Evolutionary conservation across 2,113 vertebrate genomes (phyloP).

Genomic region (Emydura subglobosa): DNA sequence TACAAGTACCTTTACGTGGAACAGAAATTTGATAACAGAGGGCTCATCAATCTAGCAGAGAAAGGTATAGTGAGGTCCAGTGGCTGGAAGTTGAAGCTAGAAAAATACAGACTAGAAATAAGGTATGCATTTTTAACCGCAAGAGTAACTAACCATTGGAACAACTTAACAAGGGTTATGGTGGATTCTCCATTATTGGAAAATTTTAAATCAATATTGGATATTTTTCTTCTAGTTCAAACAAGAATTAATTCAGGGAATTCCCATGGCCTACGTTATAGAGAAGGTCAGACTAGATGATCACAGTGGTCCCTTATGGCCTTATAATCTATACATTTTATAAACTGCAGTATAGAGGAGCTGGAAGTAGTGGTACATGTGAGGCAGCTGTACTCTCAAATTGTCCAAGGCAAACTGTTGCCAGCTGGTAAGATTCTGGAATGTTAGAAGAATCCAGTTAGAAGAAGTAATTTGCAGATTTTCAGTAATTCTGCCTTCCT

Average conservation of each 20-base stretch:
- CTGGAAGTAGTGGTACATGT: neutral
- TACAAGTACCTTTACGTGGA: neutral
- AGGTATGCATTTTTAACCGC: neutral
- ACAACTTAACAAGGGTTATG: neutral
- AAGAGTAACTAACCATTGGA: neutral
- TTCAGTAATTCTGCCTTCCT: neutral
- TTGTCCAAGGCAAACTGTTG: neutral
- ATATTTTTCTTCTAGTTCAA: neutral
- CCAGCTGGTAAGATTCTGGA: neutral
- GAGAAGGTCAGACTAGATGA: neutral
- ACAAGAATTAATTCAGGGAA: neutral
- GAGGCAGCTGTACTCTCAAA: neutral
- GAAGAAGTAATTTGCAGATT: neutral
- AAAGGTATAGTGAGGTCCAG: neutral
- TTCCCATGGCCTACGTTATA: neutral
- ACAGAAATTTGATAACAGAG: neutral
- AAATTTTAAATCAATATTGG: neutral
- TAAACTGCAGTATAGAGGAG: rapidly evolving
- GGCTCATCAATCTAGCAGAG: neutral
- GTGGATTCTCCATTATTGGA: neutral
- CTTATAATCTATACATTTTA: neutral
- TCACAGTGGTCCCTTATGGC: neutral
- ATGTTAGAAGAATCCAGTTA: neutral
- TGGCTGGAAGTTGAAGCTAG: neutral
- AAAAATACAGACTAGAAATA: neutral